Evolutionary conservation across 2,797 vertebrate species (phyloP), one percentile per base, ranked within the genome.

Genomic region (Paramormyrops hopkinsi): DNA sequence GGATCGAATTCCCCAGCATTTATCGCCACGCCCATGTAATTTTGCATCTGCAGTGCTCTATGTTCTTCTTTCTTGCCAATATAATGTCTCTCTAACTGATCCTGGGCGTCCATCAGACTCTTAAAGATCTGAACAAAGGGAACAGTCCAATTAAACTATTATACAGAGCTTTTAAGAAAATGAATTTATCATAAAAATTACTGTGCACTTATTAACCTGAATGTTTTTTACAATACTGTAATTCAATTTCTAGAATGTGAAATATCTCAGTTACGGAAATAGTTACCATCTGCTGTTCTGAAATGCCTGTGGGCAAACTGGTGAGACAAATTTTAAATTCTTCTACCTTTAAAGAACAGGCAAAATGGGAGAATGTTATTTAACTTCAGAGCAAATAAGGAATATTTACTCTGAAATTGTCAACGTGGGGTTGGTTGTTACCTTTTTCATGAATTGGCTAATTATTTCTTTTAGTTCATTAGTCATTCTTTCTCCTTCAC

Each of bases 41-140:
- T 95, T 91, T 96, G 97, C 94, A 97, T 96, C 91, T 97, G 96
- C 90, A 97, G 92, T 90, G 93, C 92, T 91, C 92, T 93, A 90
- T 97, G 96, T 88, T 97, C 94, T 22, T 98, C 96, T 91, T 96
- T 97, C 73, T 94, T 96, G 89, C 93, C 94, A 93, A 98, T 94
- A 91, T 98, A 98, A 90, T 95, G 96, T 91, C 95, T 96, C 92
- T 98, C 96, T 92, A 99, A 93, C 88, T 95, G 95, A 92, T 97
- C 95, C 88, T 98, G 97, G 79, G 95, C 93, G 90, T 95, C 95
- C 95, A 96, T 96, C 92, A 99, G 93, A 90, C 96, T 95, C 92
- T 96, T 94, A 91, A 98, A 93, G 89, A 96, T 94, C 98, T 99
- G 93, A 22, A 89, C 12, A 88, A 14, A 88, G 25, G 33, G 44